Evolutionary conservation across 2,797 vertebrate species (phyloP).

Genomic region (Hoplostethus mediterraneus): DNA sequence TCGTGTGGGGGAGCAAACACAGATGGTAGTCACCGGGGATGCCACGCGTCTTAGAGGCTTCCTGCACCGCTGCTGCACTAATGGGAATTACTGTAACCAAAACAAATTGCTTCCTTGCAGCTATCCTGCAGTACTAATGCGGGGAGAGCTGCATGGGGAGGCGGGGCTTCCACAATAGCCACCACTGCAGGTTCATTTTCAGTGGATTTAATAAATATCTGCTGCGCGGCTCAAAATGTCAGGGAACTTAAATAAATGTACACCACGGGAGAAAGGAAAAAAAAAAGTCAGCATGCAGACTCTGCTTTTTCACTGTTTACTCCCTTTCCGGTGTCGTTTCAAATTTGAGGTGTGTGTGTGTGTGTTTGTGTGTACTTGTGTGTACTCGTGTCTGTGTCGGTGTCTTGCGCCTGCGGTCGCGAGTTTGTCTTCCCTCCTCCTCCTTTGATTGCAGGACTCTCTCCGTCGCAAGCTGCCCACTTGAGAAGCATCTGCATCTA

Average conservation of each 20-base stretch:
- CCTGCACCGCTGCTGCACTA: conserved; percentile 60
- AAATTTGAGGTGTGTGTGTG: conserved; percentile 21
- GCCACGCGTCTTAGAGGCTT: conserved; percentile 58
- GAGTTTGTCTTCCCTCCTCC: conserved; percentile 12
- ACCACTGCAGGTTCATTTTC: conserved; percentile 66
- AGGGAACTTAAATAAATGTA: conserved; percentile 63
- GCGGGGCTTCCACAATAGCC: conserved; percentile 62
- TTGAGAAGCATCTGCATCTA: conserved; percentile 61
- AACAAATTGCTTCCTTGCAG: conserved; percentile 76
- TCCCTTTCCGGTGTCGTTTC: conserved; percentile 28
- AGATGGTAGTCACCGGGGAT: conserved; percentile 44
- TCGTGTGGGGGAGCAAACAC: conserved; percentile 57
- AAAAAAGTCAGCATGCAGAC: conserved; percentile 49
- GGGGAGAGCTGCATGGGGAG: conserved; percentile 56
- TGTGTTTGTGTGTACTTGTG: conserved; percentile 8
- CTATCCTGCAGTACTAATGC: conserved; percentile 68
- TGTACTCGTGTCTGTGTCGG: not conserved
- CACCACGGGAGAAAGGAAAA: conserved; percentile 33
- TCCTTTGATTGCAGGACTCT: conserved; percentile 39
- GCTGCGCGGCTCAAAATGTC: conserved; percentile 73
- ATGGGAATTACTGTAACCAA: conserved; percentile 61
- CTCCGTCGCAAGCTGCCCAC: conserved; percentile 51
- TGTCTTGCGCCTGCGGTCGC: not conserved
- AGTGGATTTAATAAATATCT: conserved; percentile 74
- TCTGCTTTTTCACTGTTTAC: conserved; percentile 53